Evolutionary conservation across 1,140 invertebrate genomes (phyloP), one percentile per base, ranked within the genome.

Genomic region (Drosophila pachea): DNA sequence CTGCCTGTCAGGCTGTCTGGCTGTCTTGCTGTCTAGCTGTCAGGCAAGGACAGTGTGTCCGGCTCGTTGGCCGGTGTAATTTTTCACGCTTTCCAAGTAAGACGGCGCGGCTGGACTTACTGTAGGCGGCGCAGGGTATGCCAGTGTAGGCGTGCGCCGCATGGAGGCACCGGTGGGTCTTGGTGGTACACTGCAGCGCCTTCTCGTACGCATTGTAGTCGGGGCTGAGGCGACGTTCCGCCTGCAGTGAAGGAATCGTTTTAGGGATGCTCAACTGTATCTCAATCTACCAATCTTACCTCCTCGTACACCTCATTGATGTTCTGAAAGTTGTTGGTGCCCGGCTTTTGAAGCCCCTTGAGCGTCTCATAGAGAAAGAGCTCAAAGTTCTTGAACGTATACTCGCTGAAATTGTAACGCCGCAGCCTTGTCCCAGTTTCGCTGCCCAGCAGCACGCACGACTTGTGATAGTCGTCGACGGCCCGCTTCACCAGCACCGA

Each of bases 141-240:
- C 95, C 96, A 5, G 95, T 97, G 88, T 97, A 97, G 45, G 96
- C 96, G 89, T 97, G 96, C 11, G 95, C 94, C 4, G 95, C 95
- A 84, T 97, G 96, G 86, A 95, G 94, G 90, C 96, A 97, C 64
- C 95, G 91, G 89, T 97, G 95, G 0, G 95, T 97, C 76, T 94
- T 94, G 67, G 94, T 94, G 2, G 95, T 95, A 83, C 96, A 97
- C 36, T 94, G 91, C 58, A 89, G 71, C 31, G 89, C 89, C 69
- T 89, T 89, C 55, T 89, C 92, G 83, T 90, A 91, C 35, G 89
- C 91, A 77, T 90, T 92, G 86, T 90, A 92, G 31, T 92, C 91
- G 53, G 91, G 90, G 59, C 90, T 93, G 68, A 87, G 89, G 66
- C 89, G 91, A 73, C 91, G 90, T 90, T 86, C 89, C 89, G 88